Evolutionary conservation across 2,888 invertebrate species (phyloP).

Genomic region (Clistopyga incitator): DNA sequence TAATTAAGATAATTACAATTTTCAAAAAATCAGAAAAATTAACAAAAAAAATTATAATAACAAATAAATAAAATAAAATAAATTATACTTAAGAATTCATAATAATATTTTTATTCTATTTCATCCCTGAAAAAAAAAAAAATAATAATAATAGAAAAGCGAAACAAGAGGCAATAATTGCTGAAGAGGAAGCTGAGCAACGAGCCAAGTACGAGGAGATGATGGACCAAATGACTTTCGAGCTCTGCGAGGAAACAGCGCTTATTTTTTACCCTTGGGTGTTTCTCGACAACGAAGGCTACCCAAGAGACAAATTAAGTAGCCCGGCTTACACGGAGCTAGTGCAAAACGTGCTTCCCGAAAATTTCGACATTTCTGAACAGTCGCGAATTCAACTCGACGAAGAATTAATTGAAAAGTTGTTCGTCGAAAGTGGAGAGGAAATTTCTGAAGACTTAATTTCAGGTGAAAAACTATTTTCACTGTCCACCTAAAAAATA

Average conservation of each 20-base stretch:
- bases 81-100: background rate
- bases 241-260: conserved; percentile 77
- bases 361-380: conserved; percentile 77
- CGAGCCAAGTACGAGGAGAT: conserved; percentile 75
- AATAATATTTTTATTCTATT: background rate
- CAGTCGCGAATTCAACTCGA: conserved; percentile 72
- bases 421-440: conserved; percentile 76
- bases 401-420: conserved; percentile 73
- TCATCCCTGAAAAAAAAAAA: conserved; percentile 15
- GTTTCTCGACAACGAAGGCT: conserved; percentile 75
- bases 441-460: conserved; percentile 76
- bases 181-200: conserved; percentile 71
- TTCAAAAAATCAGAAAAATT: background rate
- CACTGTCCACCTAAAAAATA: too few species aligned
- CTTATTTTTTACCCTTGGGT: conserved; percentile 79
- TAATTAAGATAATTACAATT: background rate
- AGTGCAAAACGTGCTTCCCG: conserved; percentile 73
- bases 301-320: conserved; percentile 73
- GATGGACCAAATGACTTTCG: conserved; percentile 76
- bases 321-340: conserved; percentile 77
- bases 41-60: background rate
- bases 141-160: conserved; percentile 71
- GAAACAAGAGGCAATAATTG: conserved; percentile 66
- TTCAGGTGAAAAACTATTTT: conserved; percentile 64
- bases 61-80: background rate